These are phyloP conservation scores for Magallana nippona DNA, from an alignment of 2,888 invertebrate species.

Conservation along the genomic window DNA sequence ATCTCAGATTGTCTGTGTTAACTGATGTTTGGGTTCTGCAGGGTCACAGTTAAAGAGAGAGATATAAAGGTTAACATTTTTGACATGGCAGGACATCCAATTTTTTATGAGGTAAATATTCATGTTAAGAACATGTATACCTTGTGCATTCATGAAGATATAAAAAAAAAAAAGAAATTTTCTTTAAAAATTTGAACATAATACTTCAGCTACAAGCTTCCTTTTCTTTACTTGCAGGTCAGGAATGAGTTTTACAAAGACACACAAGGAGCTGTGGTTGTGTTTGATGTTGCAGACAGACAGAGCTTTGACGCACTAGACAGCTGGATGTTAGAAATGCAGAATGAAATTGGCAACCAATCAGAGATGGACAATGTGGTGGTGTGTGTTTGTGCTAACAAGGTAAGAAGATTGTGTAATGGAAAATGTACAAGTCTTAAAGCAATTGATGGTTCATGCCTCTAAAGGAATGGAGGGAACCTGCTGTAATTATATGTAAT, in stretches of 20 bases:
- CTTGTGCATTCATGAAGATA: neutral
- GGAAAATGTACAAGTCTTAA: too few species aligned
- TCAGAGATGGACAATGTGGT: slow-evolving; percentile 76
- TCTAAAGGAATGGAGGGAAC: too few species aligned
- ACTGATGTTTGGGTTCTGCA: slow-evolving; percentile 56
- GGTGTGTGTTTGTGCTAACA: slow-evolving; percentile 80
- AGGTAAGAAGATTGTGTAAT: slow-evolving; percentile 65
- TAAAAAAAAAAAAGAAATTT: too few species aligned
- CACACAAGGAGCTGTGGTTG: slow-evolving; percentile 80
- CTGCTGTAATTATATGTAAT: too few species aligned
- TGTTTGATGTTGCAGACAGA: slow-evolving; percentile 79
- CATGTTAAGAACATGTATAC: neutral
- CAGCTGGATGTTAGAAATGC: slow-evolving; percentile 80
- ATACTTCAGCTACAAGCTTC: neutral
- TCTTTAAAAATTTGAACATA: neutral
- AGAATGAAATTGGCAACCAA: slow-evolving; percentile 75
- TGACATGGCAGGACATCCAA: slow-evolving; percentile 80
- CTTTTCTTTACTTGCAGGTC: slow-evolving; percentile 68
- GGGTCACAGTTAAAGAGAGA: slow-evolving; percentile 75
- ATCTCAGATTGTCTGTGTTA: neutral
- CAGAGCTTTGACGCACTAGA: slow-evolving; percentile 79
- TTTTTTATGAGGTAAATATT: slow-evolving; percentile 78
- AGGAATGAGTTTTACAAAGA: slow-evolving; percentile 81
- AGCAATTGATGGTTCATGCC: too few species aligned
- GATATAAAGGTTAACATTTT: slow-evolving; percentile 80